These are phyloP conservation scores for Xanthia togata DNA, from an alignment of 2,888 invertebrate genomes.

Conservation along the genomic window DNA sequence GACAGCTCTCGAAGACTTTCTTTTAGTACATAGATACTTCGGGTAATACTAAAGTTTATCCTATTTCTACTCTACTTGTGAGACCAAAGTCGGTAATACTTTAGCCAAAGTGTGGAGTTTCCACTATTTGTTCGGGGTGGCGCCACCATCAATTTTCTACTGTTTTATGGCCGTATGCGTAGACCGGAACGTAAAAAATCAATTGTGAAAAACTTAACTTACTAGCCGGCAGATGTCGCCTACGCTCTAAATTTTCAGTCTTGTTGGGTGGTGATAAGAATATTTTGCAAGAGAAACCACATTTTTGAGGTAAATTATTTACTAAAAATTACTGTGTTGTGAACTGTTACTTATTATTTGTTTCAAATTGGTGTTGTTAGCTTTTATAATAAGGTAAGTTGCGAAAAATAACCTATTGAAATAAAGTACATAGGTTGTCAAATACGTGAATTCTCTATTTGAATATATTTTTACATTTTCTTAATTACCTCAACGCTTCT, in stretches of 20 bases:
- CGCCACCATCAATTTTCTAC: conserved; percentile 4
- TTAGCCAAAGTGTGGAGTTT: background rate
- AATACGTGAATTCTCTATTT: conserved; percentile 51
- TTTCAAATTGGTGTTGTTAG: conserved; percentile 24
- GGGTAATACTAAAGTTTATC: background rate
- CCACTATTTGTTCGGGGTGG: background rate
- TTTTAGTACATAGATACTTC: background rate
- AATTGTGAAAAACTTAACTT: conserved; percentile 21
- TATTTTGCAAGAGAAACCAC: conserved; percentile 64
- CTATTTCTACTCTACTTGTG: background rate
- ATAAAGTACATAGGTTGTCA: conserved; percentile 42
- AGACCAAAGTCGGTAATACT: background rate
- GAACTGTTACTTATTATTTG: conserved; percentile 36
- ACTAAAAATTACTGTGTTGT: conserved; percentile 37
- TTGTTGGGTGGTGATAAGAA: conserved; percentile 70
- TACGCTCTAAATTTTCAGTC: conserved; percentile 64
- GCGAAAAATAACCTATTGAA: conserved; percentile 27
- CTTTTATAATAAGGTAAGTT: conserved; percentile 47
- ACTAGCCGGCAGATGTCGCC: conserved; percentile 67
- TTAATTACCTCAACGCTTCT: background rate
- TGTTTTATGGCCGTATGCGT: conserved; percentile 20
- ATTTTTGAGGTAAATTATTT: conserved; percentile 71
- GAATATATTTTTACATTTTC: conserved; percentile 28
- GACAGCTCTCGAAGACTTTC: too few species aligned
- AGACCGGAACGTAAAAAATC: conserved; percentile 62